These are phyloP conservation scores for Sarcophaga rosellei DNA, from an alignment of 2,888 invertebrate species.

Conservation along the genomic window DNA sequence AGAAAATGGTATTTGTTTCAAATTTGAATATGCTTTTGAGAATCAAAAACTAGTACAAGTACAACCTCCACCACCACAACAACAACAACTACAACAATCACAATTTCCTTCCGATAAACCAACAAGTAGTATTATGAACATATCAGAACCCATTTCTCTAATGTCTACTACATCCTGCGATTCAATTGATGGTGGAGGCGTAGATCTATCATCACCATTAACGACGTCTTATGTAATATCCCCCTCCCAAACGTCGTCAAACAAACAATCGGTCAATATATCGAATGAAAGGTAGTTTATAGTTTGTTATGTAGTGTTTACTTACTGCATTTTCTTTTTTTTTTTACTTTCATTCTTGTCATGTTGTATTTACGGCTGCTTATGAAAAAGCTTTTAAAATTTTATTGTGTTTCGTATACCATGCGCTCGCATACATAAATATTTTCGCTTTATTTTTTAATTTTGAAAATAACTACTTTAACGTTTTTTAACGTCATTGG, in stretches of 20 bases:
- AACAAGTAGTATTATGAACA: constrained; percentile 63
- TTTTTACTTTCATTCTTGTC: constrained; percentile 19
- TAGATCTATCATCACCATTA: constrained; percentile 47
- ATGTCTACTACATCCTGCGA: constrained; percentile 59
- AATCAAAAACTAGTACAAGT: constrained; percentile 80
- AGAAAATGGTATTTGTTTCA: constrained; percentile 76
- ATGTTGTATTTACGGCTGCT: constrained; percentile 38
- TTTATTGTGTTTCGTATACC: not conserved
- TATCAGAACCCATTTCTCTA: constrained; percentile 68
- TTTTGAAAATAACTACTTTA: too few relatives aligned
- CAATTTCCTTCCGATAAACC: constrained; percentile 2
- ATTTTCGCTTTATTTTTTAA: too few relatives aligned
- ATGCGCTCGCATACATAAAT: too few relatives aligned
- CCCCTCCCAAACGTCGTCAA: constrained; percentile 36
- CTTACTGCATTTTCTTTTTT: constrained; percentile 14
- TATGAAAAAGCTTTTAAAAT: constrained; percentile 42
- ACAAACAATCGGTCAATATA: constrained; percentile 69
- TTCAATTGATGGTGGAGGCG: constrained; percentile 40
- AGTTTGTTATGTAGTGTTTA: constrained; percentile 35
- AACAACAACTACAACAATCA: constrained; percentile 12
- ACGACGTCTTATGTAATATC: constrained; percentile 44
- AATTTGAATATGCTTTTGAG: constrained; percentile 79
- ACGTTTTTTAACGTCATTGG: too few relatives aligned
- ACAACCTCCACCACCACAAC: constrained; percentile 75
- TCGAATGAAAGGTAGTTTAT: constrained; percentile 75